Conservation (phyloP, 2,888 invertebrate species). For the Pandemis heparana region DNA sequence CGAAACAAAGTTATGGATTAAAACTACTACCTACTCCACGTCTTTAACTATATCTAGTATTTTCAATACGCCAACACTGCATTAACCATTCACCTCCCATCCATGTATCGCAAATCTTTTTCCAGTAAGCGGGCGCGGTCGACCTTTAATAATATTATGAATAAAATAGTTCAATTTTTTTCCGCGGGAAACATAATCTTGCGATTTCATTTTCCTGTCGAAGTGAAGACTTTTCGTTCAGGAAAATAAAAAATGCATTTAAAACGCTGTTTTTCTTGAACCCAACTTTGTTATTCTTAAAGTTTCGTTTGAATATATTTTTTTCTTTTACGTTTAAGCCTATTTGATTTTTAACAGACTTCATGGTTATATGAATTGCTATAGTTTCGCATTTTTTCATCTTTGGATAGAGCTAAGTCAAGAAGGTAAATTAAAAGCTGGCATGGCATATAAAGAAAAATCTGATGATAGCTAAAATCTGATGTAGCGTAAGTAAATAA, state of each 20-base stretch:
- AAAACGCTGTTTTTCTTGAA: neutral
- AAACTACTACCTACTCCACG: too few relatives aligned
- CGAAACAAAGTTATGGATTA: too few relatives aligned
- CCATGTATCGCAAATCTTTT: slow-evolving; percentile 14
- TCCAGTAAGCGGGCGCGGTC: slow-evolving; percentile 9
- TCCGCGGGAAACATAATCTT: slow-evolving; percentile 21
- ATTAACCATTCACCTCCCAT: slow-evolving; percentile 1
- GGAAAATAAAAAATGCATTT: neutral
- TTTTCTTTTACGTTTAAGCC: neutral
- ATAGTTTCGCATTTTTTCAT: neutral
- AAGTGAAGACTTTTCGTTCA: slow-evolving; percentile 1
- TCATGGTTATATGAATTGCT: neutral
- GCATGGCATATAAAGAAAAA: too few relatives aligned
- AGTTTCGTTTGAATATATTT: neutral
- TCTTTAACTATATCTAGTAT: neutral
- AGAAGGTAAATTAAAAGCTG: neutral
- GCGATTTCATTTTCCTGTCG: slow-evolving; percentile 26
- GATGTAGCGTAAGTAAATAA: too few relatives aligned
- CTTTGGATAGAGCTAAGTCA: neutral
- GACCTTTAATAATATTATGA: slow-evolving; percentile 21
- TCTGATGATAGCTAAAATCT: too few relatives aligned
- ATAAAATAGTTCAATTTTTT: slow-evolving; percentile 26
- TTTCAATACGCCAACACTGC: neutral
- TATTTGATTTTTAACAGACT: neutral
- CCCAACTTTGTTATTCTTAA: neutral